Evolutionary conservation across 1,140 invertebrate genomes (phyloP), one percentile per base, ranked within the genome.

Genomic region (Sipha flava): DNA sequence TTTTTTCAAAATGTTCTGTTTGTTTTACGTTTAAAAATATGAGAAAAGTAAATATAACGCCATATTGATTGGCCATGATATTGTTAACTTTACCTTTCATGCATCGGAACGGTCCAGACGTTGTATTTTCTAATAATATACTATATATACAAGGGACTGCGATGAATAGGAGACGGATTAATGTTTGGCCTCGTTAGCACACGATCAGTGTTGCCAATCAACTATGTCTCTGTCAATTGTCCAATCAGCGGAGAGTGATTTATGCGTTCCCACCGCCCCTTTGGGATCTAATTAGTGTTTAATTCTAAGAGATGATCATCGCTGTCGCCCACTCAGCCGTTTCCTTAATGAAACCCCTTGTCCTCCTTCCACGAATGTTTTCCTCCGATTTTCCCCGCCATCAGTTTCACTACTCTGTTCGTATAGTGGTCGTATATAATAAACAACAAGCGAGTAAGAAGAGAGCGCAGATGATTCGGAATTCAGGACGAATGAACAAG

Each of bases 271-370:
- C 52, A 52, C 52, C 73, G 72, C 72, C 72, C 68, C 72, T 75
- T 75, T 59, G 73, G 73, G 73, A 77, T 77, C 73, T 77, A 77
- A 77, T 77, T 77, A 77, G 73, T 21, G 73, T 77, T 77, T 77
- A 77, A 77, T 57, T 77, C 52, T 37, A n/a, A 77, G 49, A 75
- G 47, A 75, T 40, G 73, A 59, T 77, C 49, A 21, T 47, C 43
- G 18, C 21, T 43, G 14, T 57, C 34, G 31, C 49, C 49, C 73
- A 59, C 73, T 77, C 73, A 40, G 21, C 37, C 47, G 72, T 75
- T 75, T 75, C 52, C 49, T 77, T 77, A 77, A 77, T 40, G 52
- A 75, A 75, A 54, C 52, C 45, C 18, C 45, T 52, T 21, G n/a
- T 21, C 31, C 14, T 23, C 49, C 6, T 18, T 16, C 16, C 72